A percentile compares a stretch with the other conserved stretches of the same genome.
Conservation (phyloP, 1,140 invertebrate species). For the Mylabris phalerata region DNA sequence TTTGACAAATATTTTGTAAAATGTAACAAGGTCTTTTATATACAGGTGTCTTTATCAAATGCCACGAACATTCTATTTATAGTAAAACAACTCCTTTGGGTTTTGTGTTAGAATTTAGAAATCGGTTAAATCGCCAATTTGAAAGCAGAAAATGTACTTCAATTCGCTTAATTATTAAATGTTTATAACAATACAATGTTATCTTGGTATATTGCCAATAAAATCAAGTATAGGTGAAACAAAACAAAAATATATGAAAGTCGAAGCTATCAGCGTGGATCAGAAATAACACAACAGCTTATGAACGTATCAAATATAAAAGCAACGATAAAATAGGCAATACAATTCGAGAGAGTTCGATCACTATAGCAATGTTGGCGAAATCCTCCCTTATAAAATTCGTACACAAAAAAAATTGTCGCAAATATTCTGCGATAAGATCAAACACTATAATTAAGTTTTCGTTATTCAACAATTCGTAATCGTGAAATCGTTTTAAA, state of each 20-base stretch:
- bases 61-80: conserved; percentile 9
- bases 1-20: conserved; percentile 5
- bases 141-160: background rate
- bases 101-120: conserved; percentile 1
- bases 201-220: conserved; percentile 2
- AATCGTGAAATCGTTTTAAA: too few relatives aligned
- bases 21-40: conserved; percentile 12
- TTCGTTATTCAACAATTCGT: too few relatives aligned
- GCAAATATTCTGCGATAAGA: too few relatives aligned
- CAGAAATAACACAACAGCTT: conserved; percentile 4
- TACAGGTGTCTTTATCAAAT: conserved; percentile 13
- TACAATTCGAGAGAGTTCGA: conserved; percentile 8
- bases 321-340: conserved; percentile 9
- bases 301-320: conserved; percentile 13
- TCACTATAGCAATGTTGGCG: conserved; percentile 5
- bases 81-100: conserved; percentile 8
- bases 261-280: conserved; percentile 1
- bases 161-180: too few relatives aligned
- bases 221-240: conserved; percentile 3
- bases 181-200: conserved; percentile 8
- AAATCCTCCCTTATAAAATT: too few relatives aligned
- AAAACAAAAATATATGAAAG: conserved; percentile 5
- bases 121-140: background rate
- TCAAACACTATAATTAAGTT: too few relatives aligned
- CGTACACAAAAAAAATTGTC: too few relatives aligned